Percentiles rank a stretch among this genome's conserved stretches.
These are phyloP conservation scores for Ceyx melanurus DNA, from an alignment of 2,113 vertebrate species.

Conservation along the genomic window DNA sequence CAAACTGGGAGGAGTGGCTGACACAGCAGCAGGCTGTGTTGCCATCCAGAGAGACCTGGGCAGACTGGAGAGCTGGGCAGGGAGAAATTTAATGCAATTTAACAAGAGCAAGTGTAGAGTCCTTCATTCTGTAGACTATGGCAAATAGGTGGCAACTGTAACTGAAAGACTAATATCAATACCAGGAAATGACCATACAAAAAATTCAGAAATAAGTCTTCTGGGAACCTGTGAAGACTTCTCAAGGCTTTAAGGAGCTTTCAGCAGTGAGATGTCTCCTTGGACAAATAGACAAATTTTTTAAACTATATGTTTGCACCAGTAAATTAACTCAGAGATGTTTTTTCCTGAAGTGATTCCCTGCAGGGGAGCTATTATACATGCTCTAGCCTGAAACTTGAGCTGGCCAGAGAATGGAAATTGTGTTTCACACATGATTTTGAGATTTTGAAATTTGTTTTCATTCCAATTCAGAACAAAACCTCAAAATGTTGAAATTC, in stretches of 20 bases:
- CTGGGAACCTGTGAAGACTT: not conserved
- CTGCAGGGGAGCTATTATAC: conserved; percentile 40
- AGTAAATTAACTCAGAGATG: not conserved
- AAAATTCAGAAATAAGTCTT: not conserved
- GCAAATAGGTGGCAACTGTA: not conserved
- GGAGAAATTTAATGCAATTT: no score
- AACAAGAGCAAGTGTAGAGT: no score
- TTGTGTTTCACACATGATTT: conserved; percentile 59
- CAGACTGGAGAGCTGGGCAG: no score
- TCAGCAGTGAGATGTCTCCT: not conserved
- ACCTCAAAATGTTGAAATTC: conserved; percentile 70
- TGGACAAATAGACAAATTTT: not conserved
- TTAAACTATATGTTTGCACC: conserved; percentile 21
- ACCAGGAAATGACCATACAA: not conserved
- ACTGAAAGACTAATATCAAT: not conserved
- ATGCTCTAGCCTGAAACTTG: conserved; percentile 31
- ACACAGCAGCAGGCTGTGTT: no score
- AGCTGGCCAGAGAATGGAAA: conserved; percentile 52
- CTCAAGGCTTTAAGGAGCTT: not conserved
- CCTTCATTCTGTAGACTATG: not conserved
- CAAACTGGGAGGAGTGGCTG: no score
- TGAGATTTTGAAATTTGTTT: conserved; percentile 72
- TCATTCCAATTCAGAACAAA: conserved; percentile 63
- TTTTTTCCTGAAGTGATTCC: conserved; percentile 54
- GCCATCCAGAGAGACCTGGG: no score